Evolutionary conservation across 2,113 vertebrate genomes (phyloP), one percentile per base, ranked within the genome.

Genomic region (Gnathonemus echidnorhynchus): DNA sequence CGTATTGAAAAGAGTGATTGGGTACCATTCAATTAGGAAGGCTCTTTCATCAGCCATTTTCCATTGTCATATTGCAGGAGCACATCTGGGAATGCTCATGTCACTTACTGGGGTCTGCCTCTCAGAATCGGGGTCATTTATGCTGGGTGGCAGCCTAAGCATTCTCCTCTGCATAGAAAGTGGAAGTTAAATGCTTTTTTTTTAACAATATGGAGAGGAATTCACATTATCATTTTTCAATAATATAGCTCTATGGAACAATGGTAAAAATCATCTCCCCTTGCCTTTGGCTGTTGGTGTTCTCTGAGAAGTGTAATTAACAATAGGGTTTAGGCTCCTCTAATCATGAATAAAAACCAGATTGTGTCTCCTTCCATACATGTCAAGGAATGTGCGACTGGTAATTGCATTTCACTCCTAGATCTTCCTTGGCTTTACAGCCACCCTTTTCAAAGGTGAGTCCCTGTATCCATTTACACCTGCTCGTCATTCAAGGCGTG

Each of bases 131-230:
- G n/a, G 31, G 42, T 77, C 45, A 45, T 45, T 89, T 85, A 27
- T 58, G 17, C 58, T 27, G n/a, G 1, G 13, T 45, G 31, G 49
- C 5, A 88, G 39, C 70, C 56, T 53, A 27, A 87, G 80, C 62
- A 49, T 84, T 88, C n/a, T 42, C 13, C 88, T 45, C 87, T 91
- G 91, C 93, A 89, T 92, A 89, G 90, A 88, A 90, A 92, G 93
- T 92, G 48, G 87, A 91, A 90, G 66, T 53, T 88, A 52, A 74
- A 93, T 93, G 62, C 92, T 88, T 83, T 39, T 92, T 94, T 94
- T 92, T 94, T 93, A 88, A 88, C 92, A 93, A 93, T 92, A 66
- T 89, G 58, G 46, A 87, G 50, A 80, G 13, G 5, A 80, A 77
- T 85, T 58, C 80, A 15, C 46, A 56, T 89, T 92, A 48, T 89